A percentile compares a stretch with the other conserved stretches of the same genome.
Evolutionary conservation across 2,113 vertebrate genomes (phyloP).

Genomic region (Petrocephalus microphthalmus): DNA sequence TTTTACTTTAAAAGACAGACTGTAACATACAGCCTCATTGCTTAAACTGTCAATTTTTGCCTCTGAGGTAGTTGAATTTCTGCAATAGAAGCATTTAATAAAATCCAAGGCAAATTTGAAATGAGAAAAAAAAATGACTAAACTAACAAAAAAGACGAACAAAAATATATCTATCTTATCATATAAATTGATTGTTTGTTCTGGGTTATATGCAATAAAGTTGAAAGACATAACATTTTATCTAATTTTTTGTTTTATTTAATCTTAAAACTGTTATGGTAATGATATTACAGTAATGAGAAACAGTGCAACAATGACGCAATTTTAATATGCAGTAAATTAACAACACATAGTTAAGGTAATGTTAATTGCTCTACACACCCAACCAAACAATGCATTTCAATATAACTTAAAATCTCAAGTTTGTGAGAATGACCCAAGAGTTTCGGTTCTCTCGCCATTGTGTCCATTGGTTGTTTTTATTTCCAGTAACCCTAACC

Average conservation of each 20-base stretch:
- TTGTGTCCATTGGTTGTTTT: background rate
- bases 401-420: background rate
- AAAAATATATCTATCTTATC: background rate
- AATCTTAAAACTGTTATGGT: background rate
- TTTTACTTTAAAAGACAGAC: background rate
- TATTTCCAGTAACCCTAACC: background rate
- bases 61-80: background rate
- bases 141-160: background rate
- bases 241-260: background rate
- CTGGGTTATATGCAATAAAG: background rate
- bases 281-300: background rate
- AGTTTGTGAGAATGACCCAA: background rate
- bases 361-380: background rate
- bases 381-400: background rate
- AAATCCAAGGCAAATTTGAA: background rate
- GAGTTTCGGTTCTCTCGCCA: background rate
- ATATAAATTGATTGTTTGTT: background rate
- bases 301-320: background rate
- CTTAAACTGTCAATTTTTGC: background rate
- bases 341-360: background rate
- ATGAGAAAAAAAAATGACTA: background rate
- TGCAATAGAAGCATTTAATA: background rate
- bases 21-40: background rate
- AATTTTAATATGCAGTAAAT: background rate
- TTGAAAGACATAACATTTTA: background rate